Evolutionary conservation across 2,113 vertebrate genomes (phyloP).

Genomic region (Cyprinodon brontotheroides): DNA sequence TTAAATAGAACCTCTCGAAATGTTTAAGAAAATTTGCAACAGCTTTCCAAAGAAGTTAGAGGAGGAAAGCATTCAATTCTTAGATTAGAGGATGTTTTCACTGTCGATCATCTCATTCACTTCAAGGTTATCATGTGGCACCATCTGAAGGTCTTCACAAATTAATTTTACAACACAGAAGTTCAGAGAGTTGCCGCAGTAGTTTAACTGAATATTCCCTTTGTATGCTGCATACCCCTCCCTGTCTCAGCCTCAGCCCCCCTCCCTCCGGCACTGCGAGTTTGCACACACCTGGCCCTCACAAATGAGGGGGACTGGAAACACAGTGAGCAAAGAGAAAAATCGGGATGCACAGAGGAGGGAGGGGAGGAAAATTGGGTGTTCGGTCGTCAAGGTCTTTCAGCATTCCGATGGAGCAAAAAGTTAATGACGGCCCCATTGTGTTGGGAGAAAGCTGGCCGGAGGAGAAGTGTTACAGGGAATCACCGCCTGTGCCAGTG

Average conservation of each 20-base stretch:
- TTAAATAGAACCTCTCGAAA: neutral
- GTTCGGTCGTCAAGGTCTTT: conserved; percentile 59
- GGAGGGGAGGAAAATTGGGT: conserved; percentile 28
- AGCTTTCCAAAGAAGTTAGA: neutral
- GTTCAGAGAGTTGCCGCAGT: conserved; percentile 29
- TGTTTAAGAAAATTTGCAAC: neutral
- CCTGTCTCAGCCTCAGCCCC: conserved; percentile 7
- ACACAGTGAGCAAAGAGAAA: conserved; percentile 58
- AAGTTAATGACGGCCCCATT: conserved; percentile 82
- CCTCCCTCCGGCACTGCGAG: conserved; percentile 27
- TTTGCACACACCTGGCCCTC: conserved; percentile 79
- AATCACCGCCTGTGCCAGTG: conserved; percentile 70
- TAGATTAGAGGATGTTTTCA: neutral
- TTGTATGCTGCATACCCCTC: conserved; percentile 58
- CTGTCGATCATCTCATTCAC: neutral
- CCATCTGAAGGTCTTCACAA: neutral
- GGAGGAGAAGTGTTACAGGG: conserved; percentile 67
- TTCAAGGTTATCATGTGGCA: neutral
- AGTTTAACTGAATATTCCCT: conserved; percentile 45
- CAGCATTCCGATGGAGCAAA: conserved; percentile 81
- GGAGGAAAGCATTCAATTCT: neutral
- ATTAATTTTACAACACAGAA: neutral
- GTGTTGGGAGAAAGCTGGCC: conserved; percentile 64
- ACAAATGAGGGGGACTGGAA: conserved; percentile 77
- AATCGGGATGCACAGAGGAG: conserved; percentile 53